Evolutionary conservation across 2,888 invertebrate genomes (phyloP).

Genomic region (Lepidonotus clava): DNA sequence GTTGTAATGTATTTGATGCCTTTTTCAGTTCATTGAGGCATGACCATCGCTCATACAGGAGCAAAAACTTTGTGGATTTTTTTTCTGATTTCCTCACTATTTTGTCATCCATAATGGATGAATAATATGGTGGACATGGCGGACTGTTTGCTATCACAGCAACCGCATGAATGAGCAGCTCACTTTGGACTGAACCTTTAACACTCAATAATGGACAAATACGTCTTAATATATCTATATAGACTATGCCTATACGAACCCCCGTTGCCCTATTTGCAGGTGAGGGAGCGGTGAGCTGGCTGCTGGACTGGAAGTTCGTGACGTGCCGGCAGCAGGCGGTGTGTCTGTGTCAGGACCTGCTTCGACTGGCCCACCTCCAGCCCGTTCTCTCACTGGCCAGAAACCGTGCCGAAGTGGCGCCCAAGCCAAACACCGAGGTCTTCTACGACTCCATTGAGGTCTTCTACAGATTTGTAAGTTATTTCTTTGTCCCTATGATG

Average conservation of each 20-base stretch:
- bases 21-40: too few species aligned
- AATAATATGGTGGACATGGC: too few species aligned
- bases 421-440: slow-evolving; percentile 64
- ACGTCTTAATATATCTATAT: too few species aligned
- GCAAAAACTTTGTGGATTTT: not conserved
- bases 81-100: too few species aligned
- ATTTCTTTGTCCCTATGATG: too few species aligned
- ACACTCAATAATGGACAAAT: too few species aligned
- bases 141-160: too few species aligned
- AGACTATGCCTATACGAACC: not conserved
- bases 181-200: too few species aligned
- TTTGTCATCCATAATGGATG: too few species aligned
- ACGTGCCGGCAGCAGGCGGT: slow-evolving; percentile 71
- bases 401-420: not conserved
- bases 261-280: slow-evolving; percentile 63
- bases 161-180: too few species aligned
- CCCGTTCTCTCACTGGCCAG: slow-evolving; percentile 68
- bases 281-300: slow-evolving; percentile 73
- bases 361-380: slow-evolving; percentile 75
- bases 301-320: slow-evolving; percentile 74
- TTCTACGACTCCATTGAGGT: slow-evolving; percentile 73
- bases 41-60: too few species aligned
- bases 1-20: too few species aligned
- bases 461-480: slow-evolving; percentile 76
- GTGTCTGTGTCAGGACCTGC: slow-evolving; percentile 73